A percentile compares a stretch with the other conserved stretches of the same genome.
These are phyloP conservation scores for Metaphire vulgaris DNA, from an alignment of 1,140 invertebrate genomes.

Conservation along the genomic window DNA sequence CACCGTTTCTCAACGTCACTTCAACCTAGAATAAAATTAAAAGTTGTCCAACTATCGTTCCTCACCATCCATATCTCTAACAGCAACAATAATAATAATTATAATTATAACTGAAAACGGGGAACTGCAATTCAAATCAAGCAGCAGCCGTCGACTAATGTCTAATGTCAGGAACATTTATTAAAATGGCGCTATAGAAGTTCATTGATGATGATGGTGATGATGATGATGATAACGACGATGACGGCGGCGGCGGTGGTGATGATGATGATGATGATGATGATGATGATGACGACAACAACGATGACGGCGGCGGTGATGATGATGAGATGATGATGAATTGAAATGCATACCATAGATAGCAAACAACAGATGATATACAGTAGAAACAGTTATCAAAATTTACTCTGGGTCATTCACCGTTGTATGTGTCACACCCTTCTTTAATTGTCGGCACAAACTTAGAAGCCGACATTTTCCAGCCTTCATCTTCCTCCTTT, in stretches of 20 bases:
- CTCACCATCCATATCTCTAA: neutral
- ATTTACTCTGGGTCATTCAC: constrained; percentile 29
- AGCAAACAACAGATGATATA: too few species aligned
- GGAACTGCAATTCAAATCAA: too few species aligned
- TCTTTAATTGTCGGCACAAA: constrained; percentile 50
- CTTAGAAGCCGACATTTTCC: constrained; percentile 51
- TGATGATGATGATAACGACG: constrained; percentile 1
- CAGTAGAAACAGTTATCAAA: too few species aligned
- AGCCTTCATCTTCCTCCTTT: constrained; percentile 53
- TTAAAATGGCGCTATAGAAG: too few species aligned
- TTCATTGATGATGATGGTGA: neutral
- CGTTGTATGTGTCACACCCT: constrained; percentile 42
- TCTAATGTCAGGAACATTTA: too few species aligned
- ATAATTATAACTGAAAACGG: neutral
- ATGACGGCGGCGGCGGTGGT: constrained; percentile 4
- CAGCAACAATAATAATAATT: neutral
- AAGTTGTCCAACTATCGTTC: neutral
- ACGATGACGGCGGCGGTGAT: constrained; percentile 12
- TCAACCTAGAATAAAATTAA: constrained; percentile 59
- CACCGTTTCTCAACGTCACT: constrained; percentile 67
- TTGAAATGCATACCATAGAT: too few species aligned
- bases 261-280: constrained; percentile 12
- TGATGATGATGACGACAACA: constrained; percentile 3
- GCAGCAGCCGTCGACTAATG: too few species aligned
- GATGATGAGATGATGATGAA: constrained; percentile 1